These are phyloP conservation scores for Protomyctophum bolini DNA, from an alignment of 2,113 vertebrate genomes.

Conservation along the genomic window DNA sequence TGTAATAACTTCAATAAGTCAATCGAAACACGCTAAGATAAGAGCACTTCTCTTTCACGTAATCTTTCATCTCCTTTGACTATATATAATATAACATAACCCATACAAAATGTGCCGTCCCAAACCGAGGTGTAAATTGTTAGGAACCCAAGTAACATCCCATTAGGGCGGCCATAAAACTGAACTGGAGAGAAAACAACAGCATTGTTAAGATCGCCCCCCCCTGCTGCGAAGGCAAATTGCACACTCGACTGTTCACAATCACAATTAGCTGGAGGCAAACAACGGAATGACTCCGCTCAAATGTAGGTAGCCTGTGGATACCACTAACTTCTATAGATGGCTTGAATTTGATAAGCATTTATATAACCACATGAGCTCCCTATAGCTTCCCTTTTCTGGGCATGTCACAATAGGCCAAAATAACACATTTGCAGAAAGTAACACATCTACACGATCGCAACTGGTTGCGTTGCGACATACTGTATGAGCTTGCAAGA, in stretches of 20 bases:
- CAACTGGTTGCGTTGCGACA: too few species aligned
- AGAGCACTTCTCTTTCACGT: slow-evolving; percentile 17
- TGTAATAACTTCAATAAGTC: slow-evolving; percentile 39
- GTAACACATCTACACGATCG: too few species aligned
- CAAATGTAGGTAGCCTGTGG: slow-evolving; percentile 11
- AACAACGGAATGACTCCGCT: slow-evolving; percentile 19
- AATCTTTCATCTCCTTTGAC: slow-evolving; percentile 26
- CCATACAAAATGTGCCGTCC: slow-evolving; percentile 42
- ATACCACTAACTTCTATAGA: background rate
- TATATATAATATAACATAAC: too few species aligned
- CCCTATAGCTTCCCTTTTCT: too few species aligned
- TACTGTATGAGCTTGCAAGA: too few species aligned
- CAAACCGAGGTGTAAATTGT: slow-evolving; percentile 45
- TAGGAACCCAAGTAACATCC: slow-evolving; percentile 29
- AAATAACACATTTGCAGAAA: too few species aligned
- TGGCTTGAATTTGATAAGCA: slow-evolving; percentile 40
- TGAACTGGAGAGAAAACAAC: slow-evolving; percentile 67
- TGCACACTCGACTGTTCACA: slow-evolving; percentile 55
- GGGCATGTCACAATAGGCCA: too few species aligned
- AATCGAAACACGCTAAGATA: too few species aligned
- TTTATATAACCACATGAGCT: background rate
- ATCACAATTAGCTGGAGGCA: slow-evolving; percentile 46
- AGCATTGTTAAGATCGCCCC: slow-evolving; percentile 60
- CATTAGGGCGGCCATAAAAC: slow-evolving; percentile 63
- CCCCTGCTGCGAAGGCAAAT: slow-evolving; percentile 72